phyloP scores from a whole-genome alignment of 2,797 vertebrate genomes.

The Ctenochaetus hawaiiensis region DNA sequence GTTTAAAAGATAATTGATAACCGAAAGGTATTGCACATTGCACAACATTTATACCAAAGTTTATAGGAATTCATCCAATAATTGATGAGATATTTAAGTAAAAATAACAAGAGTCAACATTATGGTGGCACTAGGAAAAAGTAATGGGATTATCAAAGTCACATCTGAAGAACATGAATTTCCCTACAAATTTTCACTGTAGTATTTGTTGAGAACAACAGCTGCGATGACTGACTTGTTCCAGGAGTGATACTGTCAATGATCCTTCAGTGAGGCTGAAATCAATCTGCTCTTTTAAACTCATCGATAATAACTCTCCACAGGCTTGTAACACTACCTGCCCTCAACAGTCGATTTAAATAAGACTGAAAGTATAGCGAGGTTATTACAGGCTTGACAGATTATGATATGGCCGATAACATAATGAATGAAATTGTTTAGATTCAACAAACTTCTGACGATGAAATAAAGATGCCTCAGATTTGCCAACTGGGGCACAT shows the following conservation, averaged over 20 bases:
- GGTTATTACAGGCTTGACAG: background rate
- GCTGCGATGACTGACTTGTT: background rate
- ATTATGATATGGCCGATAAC: background rate
- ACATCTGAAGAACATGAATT: background rate
- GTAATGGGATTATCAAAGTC: background rate
- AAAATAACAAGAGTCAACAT: background rate
- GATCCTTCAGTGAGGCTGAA: slow-evolving; percentile 5
- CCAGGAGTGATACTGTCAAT: slow-evolving; percentile 19
- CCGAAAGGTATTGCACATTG: background rate
- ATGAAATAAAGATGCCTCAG: slow-evolving; percentile 65
- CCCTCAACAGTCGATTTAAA: background rate
- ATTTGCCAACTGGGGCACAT: slow-evolving; percentile 72
- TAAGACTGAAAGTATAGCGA: background rate
- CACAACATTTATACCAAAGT: background rate
- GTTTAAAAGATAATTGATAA: background rate
- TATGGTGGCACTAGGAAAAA: no score
- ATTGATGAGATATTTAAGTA: background rate
- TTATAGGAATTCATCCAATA: background rate
- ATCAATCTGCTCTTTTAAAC: slow-evolving; percentile 66
- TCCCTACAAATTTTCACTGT: background rate
- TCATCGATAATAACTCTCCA: slow-evolving; percentile 44
- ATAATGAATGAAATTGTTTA: slow-evolving; percentile 10
- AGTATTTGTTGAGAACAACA: background rate
- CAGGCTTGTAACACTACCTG: slow-evolving; percentile 11
- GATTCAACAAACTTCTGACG: slow-evolving; percentile 43